Conservation (phyloP, 2,888 invertebrate species). For the Orchesellides sinensis region DNA sequence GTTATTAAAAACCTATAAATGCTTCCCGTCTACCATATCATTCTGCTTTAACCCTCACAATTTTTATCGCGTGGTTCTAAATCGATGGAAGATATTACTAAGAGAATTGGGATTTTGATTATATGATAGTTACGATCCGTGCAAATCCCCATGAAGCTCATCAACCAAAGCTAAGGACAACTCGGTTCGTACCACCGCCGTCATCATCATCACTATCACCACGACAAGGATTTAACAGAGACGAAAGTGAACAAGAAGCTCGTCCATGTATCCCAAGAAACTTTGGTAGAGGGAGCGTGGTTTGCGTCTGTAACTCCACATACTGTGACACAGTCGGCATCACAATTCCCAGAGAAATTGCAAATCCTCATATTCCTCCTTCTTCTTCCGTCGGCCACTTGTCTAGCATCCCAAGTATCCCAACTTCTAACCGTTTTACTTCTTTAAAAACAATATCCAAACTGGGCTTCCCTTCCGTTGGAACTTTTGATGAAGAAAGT, state of each 20-base stretch:
- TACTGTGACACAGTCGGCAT: slow-evolving; percentile 75
- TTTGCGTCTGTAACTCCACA: slow-evolving; percentile 76
- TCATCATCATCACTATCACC: not conserved
- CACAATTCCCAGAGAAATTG: slow-evolving; percentile 48
- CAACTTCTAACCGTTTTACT: not conserved
- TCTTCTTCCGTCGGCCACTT: not conserved
- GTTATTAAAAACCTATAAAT: no score
- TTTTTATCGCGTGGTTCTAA: no score
- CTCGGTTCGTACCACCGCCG: not conserved
- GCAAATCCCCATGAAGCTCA: slow-evolving; percentile 61
- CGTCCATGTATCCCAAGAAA: slow-evolving; percentile 73
- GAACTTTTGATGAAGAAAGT: slow-evolving; percentile 12
- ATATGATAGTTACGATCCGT: slow-evolving; percentile 68
- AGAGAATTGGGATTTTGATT: not conserved
- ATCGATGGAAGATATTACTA: no score
- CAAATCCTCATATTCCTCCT: slow-evolving; percentile 23
- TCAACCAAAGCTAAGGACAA: not conserved
- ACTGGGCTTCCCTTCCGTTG: not conserved
- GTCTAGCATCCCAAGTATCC: slow-evolving; percentile 1
- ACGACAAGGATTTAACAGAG: not conserved
- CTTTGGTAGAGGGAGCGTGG: slow-evolving; percentile 75
- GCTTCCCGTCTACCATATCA: no score
- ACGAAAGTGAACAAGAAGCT: not conserved
- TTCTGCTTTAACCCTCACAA: no score
- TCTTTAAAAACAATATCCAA: slow-evolving; percentile 19